phyloP scores from a whole-genome alignment of 2,113 vertebrate species.

The Chionomys nivalis region DNA sequence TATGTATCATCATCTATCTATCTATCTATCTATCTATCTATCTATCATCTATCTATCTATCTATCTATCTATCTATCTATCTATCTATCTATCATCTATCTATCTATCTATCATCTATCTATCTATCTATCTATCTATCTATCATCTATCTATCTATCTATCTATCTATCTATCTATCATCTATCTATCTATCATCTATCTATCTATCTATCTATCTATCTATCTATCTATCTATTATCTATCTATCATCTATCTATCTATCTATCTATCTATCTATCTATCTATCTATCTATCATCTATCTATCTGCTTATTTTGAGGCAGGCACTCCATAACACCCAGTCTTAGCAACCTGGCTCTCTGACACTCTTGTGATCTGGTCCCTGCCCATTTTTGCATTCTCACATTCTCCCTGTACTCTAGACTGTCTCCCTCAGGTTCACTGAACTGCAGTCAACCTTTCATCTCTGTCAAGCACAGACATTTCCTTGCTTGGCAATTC shows the following conservation, averaged over 20 bases:
- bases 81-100: not conserved
- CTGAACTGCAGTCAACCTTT: not conserved
- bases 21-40: too few species aligned
- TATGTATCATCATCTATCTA: not conserved
- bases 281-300: not conserved
- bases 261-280: too few species aligned
- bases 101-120: not conserved
- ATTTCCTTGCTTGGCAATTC: not conserved
- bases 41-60: not conserved
- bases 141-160: not conserved
- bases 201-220: too few species aligned
- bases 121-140: not conserved
- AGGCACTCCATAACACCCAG: accelerated
- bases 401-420: not conserved
- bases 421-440: not conserved
- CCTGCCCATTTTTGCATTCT: not conserved
- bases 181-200: not conserved
- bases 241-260: not conserved
- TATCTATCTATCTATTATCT: not conserved
- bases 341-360: not conserved
- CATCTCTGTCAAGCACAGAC: not conserved
- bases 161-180: not conserved
- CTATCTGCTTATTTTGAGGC: not conserved
- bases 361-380: not conserved
- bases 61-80: not conserved